Conservation (phyloP, 2,888 invertebrate genomes). For the Hermodice carunculata region DNA sequence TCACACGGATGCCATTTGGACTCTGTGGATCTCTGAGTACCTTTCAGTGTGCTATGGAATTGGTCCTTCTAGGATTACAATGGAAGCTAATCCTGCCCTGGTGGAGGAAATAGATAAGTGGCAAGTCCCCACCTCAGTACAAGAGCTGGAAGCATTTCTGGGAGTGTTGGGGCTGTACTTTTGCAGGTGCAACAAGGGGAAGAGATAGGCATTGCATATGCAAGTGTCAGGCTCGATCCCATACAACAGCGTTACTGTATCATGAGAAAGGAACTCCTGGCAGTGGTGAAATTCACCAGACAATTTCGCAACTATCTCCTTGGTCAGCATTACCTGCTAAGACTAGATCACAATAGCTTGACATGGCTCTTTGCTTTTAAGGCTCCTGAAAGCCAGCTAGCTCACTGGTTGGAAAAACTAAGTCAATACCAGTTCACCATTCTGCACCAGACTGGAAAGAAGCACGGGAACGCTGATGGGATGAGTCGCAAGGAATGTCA, state of each 20-base stretch:
- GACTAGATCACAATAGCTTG: slow-evolving; percentile 26
- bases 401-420: slow-evolving; percentile 26
- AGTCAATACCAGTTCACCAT: slow-evolving; percentile 25
- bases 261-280: slow-evolving; percentile 3
- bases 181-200: background rate
- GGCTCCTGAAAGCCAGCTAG: slow-evolving; percentile 24
- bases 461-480: slow-evolving; percentile 24
- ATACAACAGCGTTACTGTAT: background rate
- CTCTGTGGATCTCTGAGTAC: too few relatives aligned
- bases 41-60: too few relatives aligned
- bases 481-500: slow-evolving; percentile 3
- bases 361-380: slow-evolving; percentile 19
- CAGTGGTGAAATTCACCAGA: slow-evolving; percentile 16
- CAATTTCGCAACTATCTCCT: slow-evolving; percentile 7
- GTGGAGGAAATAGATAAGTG: too few relatives aligned
- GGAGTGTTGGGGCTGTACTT: too few relatives aligned
- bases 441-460: slow-evolving; percentile 21
- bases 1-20: too few relatives aligned
- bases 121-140: too few relatives aligned
- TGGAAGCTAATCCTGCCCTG: too few relatives aligned
- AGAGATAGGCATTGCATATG: background rate
- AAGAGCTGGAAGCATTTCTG: too few relatives aligned
- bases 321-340: background rate
- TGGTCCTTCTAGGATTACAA: too few relatives aligned
- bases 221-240: background rate